Percentiles rank a stretch among this genome's conserved stretches.
These are phyloP conservation scores for Ooceraea biroi DNA, from an alignment of 1,140 invertebrate genomes.

Conservation along the genomic window DNA sequence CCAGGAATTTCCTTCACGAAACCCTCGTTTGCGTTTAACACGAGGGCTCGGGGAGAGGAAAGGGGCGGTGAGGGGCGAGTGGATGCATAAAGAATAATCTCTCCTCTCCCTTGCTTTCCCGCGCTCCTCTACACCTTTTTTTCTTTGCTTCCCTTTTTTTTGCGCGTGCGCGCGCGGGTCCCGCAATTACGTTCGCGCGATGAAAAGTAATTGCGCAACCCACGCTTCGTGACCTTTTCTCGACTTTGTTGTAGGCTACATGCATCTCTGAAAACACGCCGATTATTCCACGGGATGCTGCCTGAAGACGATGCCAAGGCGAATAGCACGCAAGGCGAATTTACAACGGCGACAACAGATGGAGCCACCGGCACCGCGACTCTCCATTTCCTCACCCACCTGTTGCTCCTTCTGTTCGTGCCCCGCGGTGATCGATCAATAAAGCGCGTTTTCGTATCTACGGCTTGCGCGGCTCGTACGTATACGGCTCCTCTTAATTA, in stretches of 20 bases:
- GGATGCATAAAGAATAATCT: slow-evolving; percentile 25
- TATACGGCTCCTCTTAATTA: not conserved
- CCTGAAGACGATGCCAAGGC: not conserved
- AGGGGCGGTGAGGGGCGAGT: not conserved
- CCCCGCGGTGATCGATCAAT: slow-evolving; percentile 16
- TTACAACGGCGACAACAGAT: slow-evolving; percentile 60
- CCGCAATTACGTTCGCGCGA: slow-evolving; percentile 67
- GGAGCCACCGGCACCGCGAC: slow-evolving; percentile 59
- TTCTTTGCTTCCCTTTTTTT: not conserved
- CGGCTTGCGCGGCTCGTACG: too few species aligned
- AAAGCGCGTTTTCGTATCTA: not conserved
- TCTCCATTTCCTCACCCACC: not conserved
- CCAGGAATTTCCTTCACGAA: slow-evolving; percentile 45
- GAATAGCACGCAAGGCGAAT: slow-evolving; percentile 58
- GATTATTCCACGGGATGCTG: slow-evolving; percentile 44
- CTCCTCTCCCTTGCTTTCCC: not conserved
- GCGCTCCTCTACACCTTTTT: not conserved
- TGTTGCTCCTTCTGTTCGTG: not conserved
- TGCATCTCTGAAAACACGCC: slow-evolving; percentile 40
- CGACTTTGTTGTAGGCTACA: slow-evolving; percentile 66
- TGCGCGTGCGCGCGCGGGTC: slow-evolving; percentile 12
- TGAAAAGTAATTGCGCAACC: slow-evolving; percentile 73
- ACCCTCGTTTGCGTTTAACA: slow-evolving; percentile 48
- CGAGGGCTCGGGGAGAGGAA: not conserved
- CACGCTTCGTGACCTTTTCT: slow-evolving; percentile 72